A percentile compares a stretch with the other conserved stretches of the same genome.
Evolutionary conservation across 2,888 invertebrate genomes (phyloP).

Genomic region (Zootermopsis nevadensis): DNA sequence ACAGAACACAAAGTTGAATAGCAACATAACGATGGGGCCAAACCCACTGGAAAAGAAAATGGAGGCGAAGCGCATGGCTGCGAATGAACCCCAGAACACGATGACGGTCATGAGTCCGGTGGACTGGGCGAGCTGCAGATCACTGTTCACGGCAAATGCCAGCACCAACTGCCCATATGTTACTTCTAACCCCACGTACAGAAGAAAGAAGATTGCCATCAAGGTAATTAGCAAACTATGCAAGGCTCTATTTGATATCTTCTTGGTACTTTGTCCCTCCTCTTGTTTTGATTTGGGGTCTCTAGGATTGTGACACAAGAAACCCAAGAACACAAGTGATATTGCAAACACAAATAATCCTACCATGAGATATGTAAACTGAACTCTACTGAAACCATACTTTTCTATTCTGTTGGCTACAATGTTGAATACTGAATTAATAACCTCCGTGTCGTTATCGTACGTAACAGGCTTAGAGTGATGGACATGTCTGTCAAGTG

Average conservation of each 20-base stretch:
- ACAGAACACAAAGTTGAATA: conserved; percentile 59
- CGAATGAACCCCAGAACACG: conserved; percentile 63
- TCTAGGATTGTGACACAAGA: conserved; percentile 59
- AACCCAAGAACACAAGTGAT: conserved; percentile 59
- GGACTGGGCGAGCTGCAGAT: conserved; percentile 58
- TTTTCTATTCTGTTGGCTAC: conserved; percentile 54
- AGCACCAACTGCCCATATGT: conserved; percentile 63
- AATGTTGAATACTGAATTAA: conserved; percentile 51
- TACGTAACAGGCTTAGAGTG: conserved; percentile 54
- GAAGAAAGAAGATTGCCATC: conserved; percentile 61
- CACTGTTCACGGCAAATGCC: conserved; percentile 59
- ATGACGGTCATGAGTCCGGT: conserved; percentile 61
- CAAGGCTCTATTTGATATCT: conserved; percentile 54
- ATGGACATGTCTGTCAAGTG: conserved; percentile 45
- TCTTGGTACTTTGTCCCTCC: conserved; percentile 51
- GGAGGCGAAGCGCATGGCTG: conserved; percentile 61
- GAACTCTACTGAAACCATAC: conserved; percentile 56
- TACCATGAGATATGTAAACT: conserved; percentile 62
- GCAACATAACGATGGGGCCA: conserved; percentile 60
- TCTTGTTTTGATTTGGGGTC: conserved; percentile 55
- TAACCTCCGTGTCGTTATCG: conserved; percentile 54
- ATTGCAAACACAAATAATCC: conserved; percentile 59
- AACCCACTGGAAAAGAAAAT: conserved; percentile 61
- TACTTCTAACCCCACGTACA: conserved; percentile 63
- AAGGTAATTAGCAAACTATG: conserved; percentile 58